A percentile compares a stretch with the other conserved stretches of the same genome.
Evolutionary conservation across 2,797 vertebrate genomes (phyloP).

Genomic region (Serranus cabrilla): DNA sequence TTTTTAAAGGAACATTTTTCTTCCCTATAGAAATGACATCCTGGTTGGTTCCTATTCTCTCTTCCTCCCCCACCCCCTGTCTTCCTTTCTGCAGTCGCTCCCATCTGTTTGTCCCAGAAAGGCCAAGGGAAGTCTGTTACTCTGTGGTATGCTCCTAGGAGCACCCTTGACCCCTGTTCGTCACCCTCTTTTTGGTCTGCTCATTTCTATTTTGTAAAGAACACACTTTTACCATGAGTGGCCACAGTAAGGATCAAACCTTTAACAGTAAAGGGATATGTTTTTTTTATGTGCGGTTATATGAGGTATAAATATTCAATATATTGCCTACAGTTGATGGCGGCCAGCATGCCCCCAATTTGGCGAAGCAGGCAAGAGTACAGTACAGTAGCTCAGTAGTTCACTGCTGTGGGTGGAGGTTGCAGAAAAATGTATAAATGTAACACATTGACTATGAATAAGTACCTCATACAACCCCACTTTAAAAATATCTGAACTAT

Average conservation of each 20-base stretch:
- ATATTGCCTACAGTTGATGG: no score
- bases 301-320: no score
- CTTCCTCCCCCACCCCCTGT: constrained; percentile 48
- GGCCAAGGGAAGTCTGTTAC: constrained; percentile 2
- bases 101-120: constrained; percentile 26
- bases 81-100: constrained; percentile 25
- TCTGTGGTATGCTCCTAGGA: constrained; percentile 13
- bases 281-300: no score
- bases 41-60: constrained; percentile 21
- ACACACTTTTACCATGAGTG: background rate
- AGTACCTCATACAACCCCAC: no score
- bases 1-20: constrained; percentile 25
- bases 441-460: no score
- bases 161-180: constrained; percentile 15
- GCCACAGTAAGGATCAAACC: background rate
- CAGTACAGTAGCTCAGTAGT: no score
- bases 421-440: no score
- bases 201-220: background rate
- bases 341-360: no score
- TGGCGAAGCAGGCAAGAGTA: no score
- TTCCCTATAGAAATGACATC: constrained; percentile 40
- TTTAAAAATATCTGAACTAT: no score
- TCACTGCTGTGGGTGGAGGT: no score
- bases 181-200: background rate
- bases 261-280: background rate